Conservation (phyloP, 1,140 invertebrate genomes). For the Antheraea mylitta region DNA sequence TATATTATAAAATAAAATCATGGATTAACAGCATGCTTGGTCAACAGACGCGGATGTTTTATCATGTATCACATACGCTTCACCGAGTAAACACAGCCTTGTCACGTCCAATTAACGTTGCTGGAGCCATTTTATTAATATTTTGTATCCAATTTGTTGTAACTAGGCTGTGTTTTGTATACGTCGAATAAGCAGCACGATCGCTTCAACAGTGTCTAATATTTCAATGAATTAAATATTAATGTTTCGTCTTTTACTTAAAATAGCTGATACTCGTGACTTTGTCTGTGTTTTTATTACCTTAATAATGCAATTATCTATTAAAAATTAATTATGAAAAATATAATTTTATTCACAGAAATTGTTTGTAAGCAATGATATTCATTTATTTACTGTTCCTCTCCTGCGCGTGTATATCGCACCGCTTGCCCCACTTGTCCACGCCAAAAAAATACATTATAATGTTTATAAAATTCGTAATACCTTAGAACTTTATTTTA, state of each 20-base stretch:
- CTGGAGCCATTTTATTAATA: slow-evolving; percentile 15
- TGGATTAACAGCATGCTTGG: background rate
- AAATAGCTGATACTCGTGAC: too few relatives aligned
- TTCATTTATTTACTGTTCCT: too few relatives aligned
- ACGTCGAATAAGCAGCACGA: background rate
- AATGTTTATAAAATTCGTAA: too few relatives aligned
- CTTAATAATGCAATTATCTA: too few relatives aligned
- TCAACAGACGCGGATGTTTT: slow-evolving; percentile 20
- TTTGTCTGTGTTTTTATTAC: too few relatives aligned
- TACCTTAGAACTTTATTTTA: too few relatives aligned
- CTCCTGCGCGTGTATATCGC: too few relatives aligned
- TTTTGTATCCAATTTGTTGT: slow-evolving; percentile 23
- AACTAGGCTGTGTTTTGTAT: slow-evolving; percentile 6
- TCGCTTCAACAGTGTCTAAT: background rate
- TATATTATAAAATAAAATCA: background rate
- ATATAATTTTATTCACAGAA: too few relatives aligned
- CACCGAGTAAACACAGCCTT: slow-evolving; percentile 23
- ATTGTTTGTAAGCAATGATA: too few relatives aligned
- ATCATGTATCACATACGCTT: slow-evolving; percentile 19
- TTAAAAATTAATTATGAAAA: too few relatives aligned
- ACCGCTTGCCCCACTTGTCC: too few relatives aligned
- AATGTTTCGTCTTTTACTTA: background rate
- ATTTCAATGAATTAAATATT: background rate
- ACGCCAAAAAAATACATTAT: too few relatives aligned
- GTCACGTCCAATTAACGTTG: slow-evolving; percentile 22